phyloP scores from a whole-genome alignment of 2,113 vertebrate species.

The Phylloscopus trochiloides region DNA sequence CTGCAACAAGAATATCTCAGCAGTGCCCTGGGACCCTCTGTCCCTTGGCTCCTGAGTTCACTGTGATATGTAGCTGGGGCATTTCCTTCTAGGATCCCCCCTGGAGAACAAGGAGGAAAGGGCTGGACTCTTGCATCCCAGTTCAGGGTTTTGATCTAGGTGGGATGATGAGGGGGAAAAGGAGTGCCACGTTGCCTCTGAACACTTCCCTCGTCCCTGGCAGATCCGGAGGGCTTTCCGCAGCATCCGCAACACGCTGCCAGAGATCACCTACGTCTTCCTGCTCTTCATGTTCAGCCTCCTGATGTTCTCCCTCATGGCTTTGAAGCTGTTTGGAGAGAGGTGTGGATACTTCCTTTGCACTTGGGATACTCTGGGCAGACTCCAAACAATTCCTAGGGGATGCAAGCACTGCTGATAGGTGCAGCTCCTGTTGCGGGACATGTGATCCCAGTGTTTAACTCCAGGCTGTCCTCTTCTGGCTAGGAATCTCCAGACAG shows the following conservation, averaged over 20 bases:
- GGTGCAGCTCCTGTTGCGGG: not conserved
- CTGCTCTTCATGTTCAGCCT: conserved; percentile 92
- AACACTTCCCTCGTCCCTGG: not conserved
- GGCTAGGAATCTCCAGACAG: conserved; percentile 80
- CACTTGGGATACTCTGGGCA: not conserved
- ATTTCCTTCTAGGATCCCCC: not conserved
- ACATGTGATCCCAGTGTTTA: not conserved
- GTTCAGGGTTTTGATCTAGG: not conserved
- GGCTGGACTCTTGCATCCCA: not conserved
- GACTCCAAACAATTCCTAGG: not conserved
- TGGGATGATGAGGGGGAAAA: not conserved
- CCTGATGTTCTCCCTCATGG: conserved; percentile 93
- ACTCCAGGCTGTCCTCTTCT: not conserved
- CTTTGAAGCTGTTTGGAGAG: conserved; percentile 87
- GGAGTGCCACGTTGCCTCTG: not conserved
- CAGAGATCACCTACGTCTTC: conserved; percentile 88
- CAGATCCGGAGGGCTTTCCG: conserved; percentile 89
- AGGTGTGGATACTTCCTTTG: conserved; percentile 66
- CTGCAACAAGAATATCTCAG: not conserved
- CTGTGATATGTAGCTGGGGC: accelerated
- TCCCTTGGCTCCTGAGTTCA: not conserved
- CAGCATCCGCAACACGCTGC: conserved; percentile 89
- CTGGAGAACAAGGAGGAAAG: not conserved
- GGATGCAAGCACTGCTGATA: not conserved
- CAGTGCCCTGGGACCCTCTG: not conserved